A percentile compares a stretch with the other conserved stretches of the same genome.
phyloP scores from a whole-genome alignment of 2,113 vertebrate species.

The Trogon melanurus region DNA sequence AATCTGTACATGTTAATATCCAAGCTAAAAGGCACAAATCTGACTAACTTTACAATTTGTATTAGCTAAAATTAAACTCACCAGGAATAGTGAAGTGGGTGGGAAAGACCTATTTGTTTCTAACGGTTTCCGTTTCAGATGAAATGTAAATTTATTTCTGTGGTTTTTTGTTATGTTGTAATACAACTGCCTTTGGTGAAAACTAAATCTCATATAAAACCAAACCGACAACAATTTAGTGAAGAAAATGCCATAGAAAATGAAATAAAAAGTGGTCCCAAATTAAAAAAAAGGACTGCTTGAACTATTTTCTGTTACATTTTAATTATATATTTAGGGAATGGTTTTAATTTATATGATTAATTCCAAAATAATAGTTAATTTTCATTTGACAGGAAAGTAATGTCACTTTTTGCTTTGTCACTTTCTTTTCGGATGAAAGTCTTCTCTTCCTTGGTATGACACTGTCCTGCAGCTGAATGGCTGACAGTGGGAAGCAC shows the following conservation, averaged over 20 bases:
- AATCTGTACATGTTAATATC: conserved; percentile 48
- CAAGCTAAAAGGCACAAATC: background rate
- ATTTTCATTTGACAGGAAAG: conserved; percentile 64
- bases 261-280: background rate
- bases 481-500: conserved; percentile 59
- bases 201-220: conserved; percentile 7
- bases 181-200: conserved; percentile 5
- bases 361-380: conserved; percentile 52
- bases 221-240: background rate
- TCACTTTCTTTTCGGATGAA: conserved; percentile 62
- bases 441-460: conserved; percentile 63
- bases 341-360: conserved; percentile 35
- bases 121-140: background rate
- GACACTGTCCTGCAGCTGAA: conserved; percentile 68
- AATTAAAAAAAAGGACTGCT: conserved; percentile 16
- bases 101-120: background rate
- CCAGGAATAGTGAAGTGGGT: background rate
- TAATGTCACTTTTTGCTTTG: conserved; percentile 67
- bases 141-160: background rate
- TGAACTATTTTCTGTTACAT: background rate
- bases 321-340: background rate
- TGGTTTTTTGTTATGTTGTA: background rate
- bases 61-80: conserved; percentile 8
- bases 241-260: background rate
- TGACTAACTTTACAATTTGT: background rate